Conservation (phyloP, 2,113 vertebrate species). For the Scomber scombrus region DNA sequence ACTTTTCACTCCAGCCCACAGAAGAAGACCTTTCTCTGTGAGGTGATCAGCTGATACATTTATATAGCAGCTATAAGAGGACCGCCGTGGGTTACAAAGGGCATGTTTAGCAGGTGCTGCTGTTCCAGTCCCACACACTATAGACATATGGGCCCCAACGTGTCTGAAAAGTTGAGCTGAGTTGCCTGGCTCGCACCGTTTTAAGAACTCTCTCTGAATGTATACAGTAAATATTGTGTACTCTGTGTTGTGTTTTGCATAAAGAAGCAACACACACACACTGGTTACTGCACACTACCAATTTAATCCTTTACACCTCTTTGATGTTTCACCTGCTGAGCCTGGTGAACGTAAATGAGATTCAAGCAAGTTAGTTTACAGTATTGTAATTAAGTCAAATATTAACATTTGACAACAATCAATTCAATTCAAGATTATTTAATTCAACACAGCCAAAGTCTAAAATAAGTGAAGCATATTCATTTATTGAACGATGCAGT, state of each 20-base stretch:
- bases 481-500: too few relatives aligned
- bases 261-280: not conserved
- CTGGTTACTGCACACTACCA: not conserved
- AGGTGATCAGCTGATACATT: constrained; percentile 42
- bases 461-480: too few relatives aligned
- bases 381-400: too few relatives aligned
- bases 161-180: not conserved
- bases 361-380: too few relatives aligned
- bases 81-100: constrained; percentile 32
- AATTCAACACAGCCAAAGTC: too few relatives aligned
- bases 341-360: not conserved
- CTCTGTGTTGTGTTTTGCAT: not conserved
- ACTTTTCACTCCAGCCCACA: not conserved
- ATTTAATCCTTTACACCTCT: not conserved
- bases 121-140: constrained; percentile 5
- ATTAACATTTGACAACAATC: too few relatives aligned
- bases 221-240: constrained; percentile 2
- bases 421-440: too few relatives aligned
- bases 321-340: not conserved
- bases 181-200: not conserved
- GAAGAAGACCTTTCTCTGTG: constrained; percentile 18
- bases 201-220: not conserved
- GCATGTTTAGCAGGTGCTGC: constrained; percentile 19
- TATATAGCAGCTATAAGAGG: constrained; percentile 17
- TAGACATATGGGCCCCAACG: not conserved